These are phyloP conservation scores for Choristoneura fumiferana DNA, from an alignment of 1,140 invertebrate genomes.

Conservation along the genomic window DNA sequence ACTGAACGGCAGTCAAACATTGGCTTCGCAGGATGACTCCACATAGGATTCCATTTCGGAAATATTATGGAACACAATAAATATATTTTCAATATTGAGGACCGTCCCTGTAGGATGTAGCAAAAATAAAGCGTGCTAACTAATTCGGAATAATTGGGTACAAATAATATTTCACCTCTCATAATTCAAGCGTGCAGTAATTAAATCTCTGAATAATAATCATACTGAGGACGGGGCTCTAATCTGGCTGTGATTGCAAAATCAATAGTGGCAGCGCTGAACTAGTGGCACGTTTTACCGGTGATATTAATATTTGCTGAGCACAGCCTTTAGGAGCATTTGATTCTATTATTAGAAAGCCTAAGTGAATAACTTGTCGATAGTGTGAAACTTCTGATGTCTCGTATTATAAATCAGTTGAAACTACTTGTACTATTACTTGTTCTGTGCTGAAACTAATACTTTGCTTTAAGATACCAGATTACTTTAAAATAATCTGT, in stretches of 20 bases:
- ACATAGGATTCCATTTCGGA: conserved; percentile 14
- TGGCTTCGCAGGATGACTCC: conserved; percentile 1
- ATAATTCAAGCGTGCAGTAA: background rate
- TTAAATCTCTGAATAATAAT: conserved; percentile 25
- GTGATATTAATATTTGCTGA: conserved; percentile 67
- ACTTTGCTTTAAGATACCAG: too few relatives aligned
- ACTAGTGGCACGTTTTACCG: conserved; percentile 55
- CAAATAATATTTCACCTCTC: background rate
- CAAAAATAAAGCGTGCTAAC: too few relatives aligned
- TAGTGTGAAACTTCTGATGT: too few relatives aligned
- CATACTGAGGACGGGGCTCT: conserved; percentile 33
- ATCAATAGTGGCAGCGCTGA: conserved; percentile 55
- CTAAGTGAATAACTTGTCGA: too few relatives aligned
- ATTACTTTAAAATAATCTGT: too few relatives aligned
- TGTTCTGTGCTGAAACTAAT: too few relatives aligned
- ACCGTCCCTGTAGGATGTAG: too few relatives aligned
- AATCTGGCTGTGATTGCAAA: conserved; percentile 69
- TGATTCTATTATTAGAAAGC: too few relatives aligned
- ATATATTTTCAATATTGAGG: conserved; percentile 6
- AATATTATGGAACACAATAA: conserved; percentile 9
- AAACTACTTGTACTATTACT: too few relatives aligned
- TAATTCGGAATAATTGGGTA: background rate
- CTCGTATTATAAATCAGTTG: too few relatives aligned
- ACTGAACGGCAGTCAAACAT: conserved; percentile 4
- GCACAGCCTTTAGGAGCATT: conserved; percentile 15